Conservation (phyloP, 2,888 invertebrate genomes). For the Drosophila flavopinicola region DNA sequence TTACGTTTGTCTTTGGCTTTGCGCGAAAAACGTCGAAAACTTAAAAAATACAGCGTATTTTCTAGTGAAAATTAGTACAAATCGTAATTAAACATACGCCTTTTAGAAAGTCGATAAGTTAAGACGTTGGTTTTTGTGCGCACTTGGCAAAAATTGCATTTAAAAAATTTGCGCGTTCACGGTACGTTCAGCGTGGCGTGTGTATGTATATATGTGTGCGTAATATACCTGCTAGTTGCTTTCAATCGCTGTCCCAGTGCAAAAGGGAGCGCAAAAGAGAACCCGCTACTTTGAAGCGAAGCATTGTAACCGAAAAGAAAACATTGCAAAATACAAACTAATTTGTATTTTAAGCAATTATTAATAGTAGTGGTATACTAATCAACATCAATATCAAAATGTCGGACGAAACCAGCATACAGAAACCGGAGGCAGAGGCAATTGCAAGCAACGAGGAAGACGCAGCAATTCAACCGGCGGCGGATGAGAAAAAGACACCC, state of each 20-base stretch:
- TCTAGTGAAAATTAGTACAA: conserved; percentile 32
- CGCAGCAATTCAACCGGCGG: conserved; percentile 36
- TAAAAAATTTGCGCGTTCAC: conserved; percentile 74
- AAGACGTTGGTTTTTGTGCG: conserved; percentile 8
- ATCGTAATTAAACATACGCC: conserved; percentile 13
- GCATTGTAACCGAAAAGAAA: conserved; percentile 40
- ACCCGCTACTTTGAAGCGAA: conserved; percentile 53
- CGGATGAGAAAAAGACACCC: conserved; percentile 79
- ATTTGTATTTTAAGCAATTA: conserved; percentile 47
- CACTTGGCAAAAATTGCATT: conserved; percentile 46
- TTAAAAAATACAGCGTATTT: conserved; percentile 31
- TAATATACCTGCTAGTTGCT: conserved; percentile 66
- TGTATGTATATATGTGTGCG: conserved; percentile 65
- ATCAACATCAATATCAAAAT: conserved; percentile 49
- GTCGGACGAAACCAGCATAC: conserved; percentile 74
- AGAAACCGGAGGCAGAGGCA: conserved; percentile 60
- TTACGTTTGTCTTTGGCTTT: conserved; percentile 58
- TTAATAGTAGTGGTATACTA: too few species aligned
- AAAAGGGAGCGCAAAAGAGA: conserved; percentile 37
- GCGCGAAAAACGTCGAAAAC: conserved; percentile 44
- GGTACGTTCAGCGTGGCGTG: conserved; percentile 72
- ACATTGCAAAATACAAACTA: conserved; percentile 58
- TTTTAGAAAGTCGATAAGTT: conserved; percentile 20
- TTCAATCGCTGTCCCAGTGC: conserved; percentile 47
- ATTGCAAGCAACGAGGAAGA: conserved; percentile 49